Evolutionary conservation across 2,113 vertebrate species (phyloP), one percentile per base, ranked within the genome.

Genomic region (Triplophysa rosa): DNA sequence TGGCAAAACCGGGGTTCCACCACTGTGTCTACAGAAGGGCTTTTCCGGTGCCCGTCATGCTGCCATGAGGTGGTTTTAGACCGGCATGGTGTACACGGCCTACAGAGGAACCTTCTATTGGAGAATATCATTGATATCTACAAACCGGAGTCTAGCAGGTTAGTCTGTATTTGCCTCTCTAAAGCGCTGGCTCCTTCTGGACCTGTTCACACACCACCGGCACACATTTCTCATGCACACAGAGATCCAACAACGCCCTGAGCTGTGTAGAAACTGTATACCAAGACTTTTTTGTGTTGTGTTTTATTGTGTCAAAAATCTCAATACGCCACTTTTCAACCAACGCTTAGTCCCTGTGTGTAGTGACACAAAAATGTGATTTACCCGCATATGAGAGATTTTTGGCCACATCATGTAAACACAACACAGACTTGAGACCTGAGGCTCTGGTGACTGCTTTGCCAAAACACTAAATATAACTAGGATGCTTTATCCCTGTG

Each of bases 91-190:
- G 92, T 96, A 52, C 96, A 94, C 12, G 94, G 95, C 14, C 91
- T 96, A 78, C 95, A 96, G 86, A 89, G 95, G 70, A 96, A 97
- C 89, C 93, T 96, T 76, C 90, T 97, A n/a, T 95, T 96, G 83
- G 95, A 97, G 87, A 97, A 96, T 86, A 97, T 97, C 66, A 95
- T 97, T 0, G 95, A 96, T 86, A 94, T 96, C 78, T 96, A 95
- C 90, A 95, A 95, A 82, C 94, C 95, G 78, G 93, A 95, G 73
- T 92, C 93, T 6, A 90, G 89, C 79, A 92, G 94, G 95, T 95
- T 66, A 85, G 90, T 70, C 2, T 42, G 1, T 0, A 24, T 8
- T 62, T 26, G 33, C 42, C 23, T 52, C 45, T 52, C 14, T 23
- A 69, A 29, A 69, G 23, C 3, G 1, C 23, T 52, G 52, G 16